phyloP scores from a whole-genome alignment of 2,113 vertebrate species.

The Elaphurus davidianus region DNA sequence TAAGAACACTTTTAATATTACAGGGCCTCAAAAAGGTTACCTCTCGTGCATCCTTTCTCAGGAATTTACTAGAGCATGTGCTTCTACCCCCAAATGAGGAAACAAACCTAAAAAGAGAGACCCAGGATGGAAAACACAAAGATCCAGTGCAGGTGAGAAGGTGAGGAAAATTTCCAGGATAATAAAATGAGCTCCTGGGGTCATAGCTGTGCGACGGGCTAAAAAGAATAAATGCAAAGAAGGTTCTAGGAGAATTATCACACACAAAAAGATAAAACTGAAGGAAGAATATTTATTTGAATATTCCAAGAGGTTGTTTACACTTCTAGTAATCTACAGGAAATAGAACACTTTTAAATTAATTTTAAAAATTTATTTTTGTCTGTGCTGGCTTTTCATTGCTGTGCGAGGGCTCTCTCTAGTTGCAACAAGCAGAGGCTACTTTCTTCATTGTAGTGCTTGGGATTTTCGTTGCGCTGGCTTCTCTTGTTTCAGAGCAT shows the following conservation, averaged over 20 bases:
- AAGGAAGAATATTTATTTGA: background rate
- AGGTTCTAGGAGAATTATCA: background rate
- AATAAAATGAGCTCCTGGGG: background rate
- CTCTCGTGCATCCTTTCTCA: background rate
- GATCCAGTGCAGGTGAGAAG: background rate
- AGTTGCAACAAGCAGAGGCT: background rate
- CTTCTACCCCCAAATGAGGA: background rate
- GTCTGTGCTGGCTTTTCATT: background rate
- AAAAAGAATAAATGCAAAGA: background rate
- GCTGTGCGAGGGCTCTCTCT: background rate
- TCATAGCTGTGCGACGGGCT: background rate
- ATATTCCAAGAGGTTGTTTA: background rate
- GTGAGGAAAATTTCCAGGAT: background rate
- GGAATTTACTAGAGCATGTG: background rate
- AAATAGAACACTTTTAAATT: background rate
- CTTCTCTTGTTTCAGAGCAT: background rate
- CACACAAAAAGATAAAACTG: background rate
- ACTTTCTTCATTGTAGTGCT: background rate
- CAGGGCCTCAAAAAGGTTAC: background rate
- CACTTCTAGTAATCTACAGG: background rate
- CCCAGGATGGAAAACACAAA: background rate
- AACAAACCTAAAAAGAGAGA: background rate
- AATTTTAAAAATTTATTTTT: background rate
- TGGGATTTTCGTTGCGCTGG: accelerated
- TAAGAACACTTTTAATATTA: background rate